Conservation (phyloP, 2,888 invertebrate species). For the Lepas anatifera region DNA sequence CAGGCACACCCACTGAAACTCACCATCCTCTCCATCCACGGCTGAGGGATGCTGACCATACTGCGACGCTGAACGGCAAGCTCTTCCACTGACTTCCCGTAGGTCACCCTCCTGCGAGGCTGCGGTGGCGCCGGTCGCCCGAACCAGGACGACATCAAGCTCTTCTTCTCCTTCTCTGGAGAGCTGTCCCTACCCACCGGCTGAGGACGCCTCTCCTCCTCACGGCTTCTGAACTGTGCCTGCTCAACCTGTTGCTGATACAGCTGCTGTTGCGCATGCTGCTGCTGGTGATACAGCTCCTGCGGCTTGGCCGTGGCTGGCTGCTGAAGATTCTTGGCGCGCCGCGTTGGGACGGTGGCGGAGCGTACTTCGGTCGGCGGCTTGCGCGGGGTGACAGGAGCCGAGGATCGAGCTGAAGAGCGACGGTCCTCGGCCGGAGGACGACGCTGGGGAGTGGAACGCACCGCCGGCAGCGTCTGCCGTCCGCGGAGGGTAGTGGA, state of each 20-base stretch:
- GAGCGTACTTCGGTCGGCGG: not conserved
- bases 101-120: not conserved
- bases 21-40: conserved; percentile 6
- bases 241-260: not conserved
- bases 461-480: too few species aligned
- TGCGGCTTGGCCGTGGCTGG: not conserved
- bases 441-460: too few species aligned
- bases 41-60: not conserved
- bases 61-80: not conserved
- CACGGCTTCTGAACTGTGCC: too few species aligned
- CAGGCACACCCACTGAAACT: too few species aligned
- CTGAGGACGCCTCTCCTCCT: too few species aligned
- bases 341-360: not conserved
- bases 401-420: too few species aligned
- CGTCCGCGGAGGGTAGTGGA: too few species aligned
- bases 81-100: not conserved
- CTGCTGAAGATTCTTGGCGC: too few species aligned
- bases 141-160: not conserved
- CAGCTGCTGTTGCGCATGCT: not conserved
- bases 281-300: not conserved
- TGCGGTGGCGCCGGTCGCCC: not conserved
- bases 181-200: not conserved
- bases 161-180: not conserved
- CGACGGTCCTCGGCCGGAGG: too few species aligned
- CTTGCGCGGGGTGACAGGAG: not conserved